A percentile compares a stretch with the other conserved stretches of the same genome.
These are phyloP conservation scores for Protobothrops flavoviridis DNA, from an alignment of 2,113 vertebrate genomes.

Conservation along the genomic window DNA sequence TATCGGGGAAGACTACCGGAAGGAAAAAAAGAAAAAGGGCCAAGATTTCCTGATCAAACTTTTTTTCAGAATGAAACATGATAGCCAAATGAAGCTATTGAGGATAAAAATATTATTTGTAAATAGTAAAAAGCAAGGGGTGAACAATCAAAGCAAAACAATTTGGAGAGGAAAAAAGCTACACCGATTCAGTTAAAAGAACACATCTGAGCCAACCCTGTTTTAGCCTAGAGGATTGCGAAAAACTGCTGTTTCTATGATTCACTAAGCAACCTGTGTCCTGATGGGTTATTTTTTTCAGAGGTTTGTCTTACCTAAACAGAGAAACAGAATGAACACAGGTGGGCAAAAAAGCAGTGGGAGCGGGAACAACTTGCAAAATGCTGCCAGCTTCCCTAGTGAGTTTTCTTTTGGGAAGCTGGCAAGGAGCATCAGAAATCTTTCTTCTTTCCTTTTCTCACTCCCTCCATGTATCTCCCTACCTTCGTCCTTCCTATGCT, in stretches of 20 bases:
- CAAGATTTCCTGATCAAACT: slow-evolving; percentile 1
- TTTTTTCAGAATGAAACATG: slow-evolving; percentile 9
- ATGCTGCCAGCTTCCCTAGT: too few relatives aligned
- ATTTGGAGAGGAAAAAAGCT: not conserved
- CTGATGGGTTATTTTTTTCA: too few relatives aligned
- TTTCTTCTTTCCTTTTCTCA: too few relatives aligned
- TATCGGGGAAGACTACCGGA: slow-evolving; percentile 27
- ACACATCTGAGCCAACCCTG: not conserved
- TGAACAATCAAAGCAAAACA: not conserved
- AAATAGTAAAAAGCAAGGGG: not conserved
- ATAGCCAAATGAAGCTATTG: slow-evolving; percentile 25
- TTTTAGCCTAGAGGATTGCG: not conserved
- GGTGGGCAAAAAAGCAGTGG: too few relatives aligned
- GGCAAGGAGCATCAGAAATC: too few relatives aligned
- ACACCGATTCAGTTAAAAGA: not conserved
- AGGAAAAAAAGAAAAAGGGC: slow-evolving; percentile 21
- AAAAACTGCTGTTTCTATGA: not conserved
- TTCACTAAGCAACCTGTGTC: not conserved
- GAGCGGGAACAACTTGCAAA: too few relatives aligned
- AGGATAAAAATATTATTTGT: slow-evolving; percentile 26
- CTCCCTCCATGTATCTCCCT: too few relatives aligned
- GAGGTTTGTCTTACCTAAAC: too few relatives aligned
- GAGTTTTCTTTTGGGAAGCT: too few relatives aligned
- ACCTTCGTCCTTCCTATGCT: too few relatives aligned
- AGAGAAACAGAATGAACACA: too few relatives aligned